Evolutionary conservation across 2,888 invertebrate genomes (phyloP).

Genomic region (Plebejus melissa): DNA sequence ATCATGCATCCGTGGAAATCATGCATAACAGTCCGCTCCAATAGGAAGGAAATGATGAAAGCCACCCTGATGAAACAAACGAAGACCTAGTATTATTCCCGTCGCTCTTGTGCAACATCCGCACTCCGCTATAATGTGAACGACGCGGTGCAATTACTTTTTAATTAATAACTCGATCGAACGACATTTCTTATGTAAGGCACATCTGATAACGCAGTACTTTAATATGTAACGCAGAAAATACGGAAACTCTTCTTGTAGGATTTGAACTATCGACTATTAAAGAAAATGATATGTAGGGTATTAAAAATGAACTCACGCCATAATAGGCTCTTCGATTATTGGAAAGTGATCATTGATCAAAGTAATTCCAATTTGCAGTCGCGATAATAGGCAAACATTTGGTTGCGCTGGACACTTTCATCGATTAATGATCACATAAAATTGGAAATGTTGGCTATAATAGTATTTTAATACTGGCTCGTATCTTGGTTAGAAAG

Average conservation of each 20-base stretch:
- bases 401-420: neutral
- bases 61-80: slow-evolving; percentile 26
- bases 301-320: too few relatives aligned
- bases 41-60: slow-evolving; percentile 26
- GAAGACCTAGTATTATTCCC: slow-evolving; percentile 23
- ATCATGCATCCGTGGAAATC: slow-evolving; percentile 14
- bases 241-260: too few relatives aligned
- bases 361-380: neutral
- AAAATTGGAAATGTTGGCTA: neutral
- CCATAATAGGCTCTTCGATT: neutral
- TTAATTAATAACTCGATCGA: slow-evolving; percentile 7
- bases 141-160: neutral
- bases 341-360: neutral
- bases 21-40: neutral
- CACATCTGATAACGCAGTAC: neutral
- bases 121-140: neutral
- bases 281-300: too few relatives aligned
- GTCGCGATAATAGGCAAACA: neutral
- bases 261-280: too few relatives aligned
- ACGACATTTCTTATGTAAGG: slow-evolving; percentile 16
- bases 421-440: neutral
- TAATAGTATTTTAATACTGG: too few relatives aligned
- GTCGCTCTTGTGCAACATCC: slow-evolving; percentile 13
- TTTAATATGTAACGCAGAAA: too few relatives aligned
- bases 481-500: too few relatives aligned